Base-by-base conservation (phyloP, 2,797 vertebrate genomes). In the Clarias pachynema region DNA sequence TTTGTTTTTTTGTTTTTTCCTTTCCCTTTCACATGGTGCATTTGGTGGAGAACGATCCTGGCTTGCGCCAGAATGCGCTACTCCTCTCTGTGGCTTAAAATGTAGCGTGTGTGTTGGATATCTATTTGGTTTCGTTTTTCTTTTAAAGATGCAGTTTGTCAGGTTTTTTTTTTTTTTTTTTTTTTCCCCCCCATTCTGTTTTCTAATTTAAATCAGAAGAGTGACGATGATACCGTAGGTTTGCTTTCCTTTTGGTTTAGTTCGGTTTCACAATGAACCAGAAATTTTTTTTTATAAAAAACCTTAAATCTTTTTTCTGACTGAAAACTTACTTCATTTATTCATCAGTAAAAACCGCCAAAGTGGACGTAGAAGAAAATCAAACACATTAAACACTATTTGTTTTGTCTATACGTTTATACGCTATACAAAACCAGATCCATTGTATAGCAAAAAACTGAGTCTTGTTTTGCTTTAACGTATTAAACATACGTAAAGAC, bases 1-100 rank as follows among this genome's bases (percentile, higher is more conserved):
- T 49, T 10, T 2, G 10, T 49, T 10, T 2, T 49, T 49, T 31
- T 90, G 88, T 88, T 89, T 89, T 88, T 91, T 92, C 88, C 89
- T 62, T 82, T 44, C 26, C 14, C 68, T 70, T 86, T 82, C 73
- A 78, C 15, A n/a, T 24, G 26, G 73, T 78, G 80, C 74, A 22
- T 40, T n/a, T 66, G 40, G 40, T 66, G 34, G 40, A 56, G 44
- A 14, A 57, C 2, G 63, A 68, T 53, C 57, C 24, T 6, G n/a
- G 26, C 26, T 79, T 0, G 34, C 22, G 14, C n/a, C 5, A n/a
- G 70, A 18, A 15, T 5, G 31, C 8, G 62, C 18, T n/a, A 18
- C 72, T 82, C 12, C 70, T 44, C 49, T 72, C 22, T 44, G 2
- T 59, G 24, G 29, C 68, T 72, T 18, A 40, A 66, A 57, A 26